phyloP scores from a whole-genome alignment of 2,888 invertebrate species.

The Apodemia zela region DNA sequence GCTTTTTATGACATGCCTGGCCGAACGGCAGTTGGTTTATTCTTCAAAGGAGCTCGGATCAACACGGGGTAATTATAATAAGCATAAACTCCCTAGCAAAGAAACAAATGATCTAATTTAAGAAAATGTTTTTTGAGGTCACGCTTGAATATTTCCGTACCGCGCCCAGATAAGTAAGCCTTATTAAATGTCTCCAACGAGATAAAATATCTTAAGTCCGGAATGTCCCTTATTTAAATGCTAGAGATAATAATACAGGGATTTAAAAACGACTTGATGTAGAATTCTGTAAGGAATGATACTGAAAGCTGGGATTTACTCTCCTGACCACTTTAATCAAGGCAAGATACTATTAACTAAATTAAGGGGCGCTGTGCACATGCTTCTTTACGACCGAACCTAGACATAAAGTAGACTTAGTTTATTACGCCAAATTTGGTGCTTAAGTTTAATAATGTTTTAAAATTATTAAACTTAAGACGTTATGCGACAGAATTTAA shows the following conservation, averaged over 20 bases:
- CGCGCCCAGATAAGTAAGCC: not conserved
- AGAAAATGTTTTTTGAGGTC: not conserved
- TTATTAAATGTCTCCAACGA: conserved; percentile 7
- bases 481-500: not conserved
- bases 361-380: not conserved
- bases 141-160: not conserved
- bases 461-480: not conserved
- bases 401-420: not conserved
- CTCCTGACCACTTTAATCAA: conserved; percentile 38
- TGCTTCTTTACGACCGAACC: conserved; percentile 1
- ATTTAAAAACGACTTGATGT: conserved; percentile 33
- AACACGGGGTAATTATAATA: too few relatives aligned
- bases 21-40: too few relatives aligned
- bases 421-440: not conserved
- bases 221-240: conserved; percentile 25
- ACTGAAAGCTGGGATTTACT: conserved; percentile 33
- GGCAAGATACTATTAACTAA: conserved; percentile 26
- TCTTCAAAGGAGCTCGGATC: too few relatives aligned
- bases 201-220: conserved; percentile 10
- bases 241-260: conserved; percentile 25
- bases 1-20: too few relatives aligned
- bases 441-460: not conserved
- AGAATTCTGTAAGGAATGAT: conserved; percentile 27
- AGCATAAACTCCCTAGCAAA: too few relatives aligned
- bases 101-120: not conserved